phyloP scores from a whole-genome alignment of 2,113 vertebrate genomes.

The Scytalopus superciliaris region DNA sequence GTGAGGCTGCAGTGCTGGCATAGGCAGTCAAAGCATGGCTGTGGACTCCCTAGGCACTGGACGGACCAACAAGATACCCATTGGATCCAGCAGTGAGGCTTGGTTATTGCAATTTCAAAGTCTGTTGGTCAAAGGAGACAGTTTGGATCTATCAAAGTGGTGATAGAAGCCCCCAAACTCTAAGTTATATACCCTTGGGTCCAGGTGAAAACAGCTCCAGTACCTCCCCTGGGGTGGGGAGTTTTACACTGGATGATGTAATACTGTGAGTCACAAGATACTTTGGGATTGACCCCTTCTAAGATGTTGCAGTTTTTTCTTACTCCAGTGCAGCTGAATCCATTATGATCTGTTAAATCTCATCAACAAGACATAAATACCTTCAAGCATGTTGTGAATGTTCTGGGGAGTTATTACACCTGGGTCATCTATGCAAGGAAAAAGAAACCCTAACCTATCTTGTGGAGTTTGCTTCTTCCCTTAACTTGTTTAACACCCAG shows the following conservation, averaged over 20 bases:
- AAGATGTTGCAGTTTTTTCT: background rate
- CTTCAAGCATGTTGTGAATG: background rate
- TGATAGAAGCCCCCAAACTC: background rate
- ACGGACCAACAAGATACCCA: background rate
- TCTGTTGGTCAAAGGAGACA: background rate
- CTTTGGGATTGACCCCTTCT: background rate
- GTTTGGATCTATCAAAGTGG: background rate
- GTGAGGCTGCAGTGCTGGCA: background rate
- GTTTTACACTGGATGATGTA: background rate
- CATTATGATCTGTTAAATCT: background rate
- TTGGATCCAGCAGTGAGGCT: background rate
- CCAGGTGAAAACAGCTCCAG: too few species aligned
- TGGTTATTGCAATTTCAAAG: background rate
- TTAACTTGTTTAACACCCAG: background rate
- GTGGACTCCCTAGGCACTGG: background rate
- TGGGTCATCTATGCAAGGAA: background rate
- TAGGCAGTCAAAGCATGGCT: background rate
- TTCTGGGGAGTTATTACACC: background rate
- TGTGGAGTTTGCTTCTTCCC: background rate
- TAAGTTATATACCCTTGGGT: background rate
- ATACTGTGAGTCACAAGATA: background rate
- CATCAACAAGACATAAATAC: background rate
- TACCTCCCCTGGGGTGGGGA: background rate
- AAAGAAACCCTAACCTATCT: background rate
- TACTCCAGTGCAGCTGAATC: background rate